These are phyloP conservation scores for Ochotona princeps DNA, from an alignment of 2,113 vertebrate species.

Conservation along the genomic window DNA sequence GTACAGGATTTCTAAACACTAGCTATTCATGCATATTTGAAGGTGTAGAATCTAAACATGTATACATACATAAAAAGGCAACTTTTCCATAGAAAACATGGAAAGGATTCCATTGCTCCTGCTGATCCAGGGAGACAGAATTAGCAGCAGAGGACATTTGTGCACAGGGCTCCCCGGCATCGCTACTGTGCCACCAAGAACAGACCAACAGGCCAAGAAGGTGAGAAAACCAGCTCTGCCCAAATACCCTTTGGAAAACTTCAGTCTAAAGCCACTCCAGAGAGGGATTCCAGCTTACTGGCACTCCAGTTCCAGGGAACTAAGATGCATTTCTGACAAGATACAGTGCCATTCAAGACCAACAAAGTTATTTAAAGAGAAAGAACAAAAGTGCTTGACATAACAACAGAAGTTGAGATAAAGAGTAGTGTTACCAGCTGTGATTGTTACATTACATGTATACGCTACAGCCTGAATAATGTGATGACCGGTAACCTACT, in stretches of 20 bases:
- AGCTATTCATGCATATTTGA: not conserved
- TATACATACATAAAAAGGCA: not conserved
- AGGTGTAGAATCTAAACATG: not conserved
- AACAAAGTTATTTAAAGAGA: not conserved
- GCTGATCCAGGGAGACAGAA: not conserved
- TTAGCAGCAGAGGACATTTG: not conserved
- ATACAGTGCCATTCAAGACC: not conserved
- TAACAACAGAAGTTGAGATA: not conserved
- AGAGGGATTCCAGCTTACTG: not conserved
- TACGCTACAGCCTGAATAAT: not conserved
- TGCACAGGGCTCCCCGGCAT: not conserved
- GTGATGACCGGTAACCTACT: too few relatives aligned
- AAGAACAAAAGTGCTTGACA: not conserved
- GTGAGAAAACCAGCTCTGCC: not conserved
- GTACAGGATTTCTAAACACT: not conserved
- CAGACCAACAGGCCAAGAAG: not conserved
- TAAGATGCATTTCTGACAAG: not conserved
- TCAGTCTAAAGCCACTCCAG: not conserved
- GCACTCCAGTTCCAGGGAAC: not conserved
- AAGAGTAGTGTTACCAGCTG: not conserved
- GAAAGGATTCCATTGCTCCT: not conserved
- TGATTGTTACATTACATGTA: accelerated
- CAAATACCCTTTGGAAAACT: not conserved
- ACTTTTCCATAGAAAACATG: not conserved
- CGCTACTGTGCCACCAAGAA: not conserved